These are phyloP conservation scores for Cirrhinus mrigala DNA, from an alignment of 2,797 vertebrate species.

Conservation along the genomic window DNA sequence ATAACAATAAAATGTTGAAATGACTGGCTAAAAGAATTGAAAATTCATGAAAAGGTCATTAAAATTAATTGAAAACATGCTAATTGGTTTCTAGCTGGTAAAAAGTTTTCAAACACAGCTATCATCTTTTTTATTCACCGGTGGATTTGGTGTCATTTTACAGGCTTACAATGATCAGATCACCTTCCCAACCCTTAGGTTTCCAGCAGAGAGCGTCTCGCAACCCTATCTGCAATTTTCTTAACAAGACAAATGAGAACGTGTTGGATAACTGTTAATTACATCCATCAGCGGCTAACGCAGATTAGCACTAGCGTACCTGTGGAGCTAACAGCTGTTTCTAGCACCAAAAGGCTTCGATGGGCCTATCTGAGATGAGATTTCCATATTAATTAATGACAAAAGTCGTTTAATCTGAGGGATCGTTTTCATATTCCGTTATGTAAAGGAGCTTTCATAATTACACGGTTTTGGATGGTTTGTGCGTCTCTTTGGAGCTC, in stretches of 20 bases:
- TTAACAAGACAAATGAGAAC: constrained; percentile 39
- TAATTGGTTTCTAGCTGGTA: too few relatives aligned
- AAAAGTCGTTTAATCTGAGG: constrained; percentile 10
- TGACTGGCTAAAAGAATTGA: background rate
- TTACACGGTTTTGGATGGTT: background rate
- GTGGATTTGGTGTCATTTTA: background rate
- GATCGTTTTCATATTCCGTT: background rate
- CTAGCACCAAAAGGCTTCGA: constrained; percentile 64
- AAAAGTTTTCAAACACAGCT: background rate
- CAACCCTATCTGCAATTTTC: constrained; percentile 21
- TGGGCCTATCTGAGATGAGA: constrained; percentile 60
- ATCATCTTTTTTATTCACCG: background rate
- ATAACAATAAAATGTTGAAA: background rate
- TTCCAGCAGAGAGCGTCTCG: constrained; percentile 17
- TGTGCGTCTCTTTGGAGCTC: background rate
- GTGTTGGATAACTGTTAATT: constrained; percentile 34
- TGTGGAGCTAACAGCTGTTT: constrained; percentile 69
- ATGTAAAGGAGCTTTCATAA: background rate
- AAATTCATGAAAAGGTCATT: background rate
- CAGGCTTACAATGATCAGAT: background rate
- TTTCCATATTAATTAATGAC: constrained; percentile 18
- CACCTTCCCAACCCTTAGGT: background rate
- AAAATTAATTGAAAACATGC: too few relatives aligned
- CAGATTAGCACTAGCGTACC: constrained; percentile 46
- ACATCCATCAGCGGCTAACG: constrained; percentile 30